phyloP scores from a whole-genome alignment of 2,797 vertebrate genomes.

The Myotis planiceps region DNA sequence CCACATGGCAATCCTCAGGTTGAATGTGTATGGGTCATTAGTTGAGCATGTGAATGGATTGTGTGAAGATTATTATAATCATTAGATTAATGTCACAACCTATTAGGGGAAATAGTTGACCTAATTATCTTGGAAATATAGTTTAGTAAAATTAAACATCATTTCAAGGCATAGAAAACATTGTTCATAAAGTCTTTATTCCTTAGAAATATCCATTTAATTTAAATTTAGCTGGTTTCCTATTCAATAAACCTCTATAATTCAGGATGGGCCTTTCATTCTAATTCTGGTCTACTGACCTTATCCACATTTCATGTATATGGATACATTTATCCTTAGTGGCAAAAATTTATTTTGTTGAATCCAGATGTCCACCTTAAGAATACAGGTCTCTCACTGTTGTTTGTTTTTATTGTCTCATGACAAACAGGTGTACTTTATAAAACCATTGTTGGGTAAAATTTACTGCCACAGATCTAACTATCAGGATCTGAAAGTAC shows the following conservation, averaged over 20 bases:
- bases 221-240: conserved; percentile 9
- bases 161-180: conserved; percentile 25
- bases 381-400: background rate
- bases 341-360: background rate
- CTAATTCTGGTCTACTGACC: background rate
- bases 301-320: background rate
- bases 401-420: background rate
- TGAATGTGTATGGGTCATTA: background rate
- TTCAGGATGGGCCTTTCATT: background rate
- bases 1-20: background rate
- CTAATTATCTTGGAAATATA: background rate
- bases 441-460: background rate
- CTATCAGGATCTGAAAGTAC: background rate
- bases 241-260: background rate
- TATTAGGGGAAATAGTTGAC: background rate
- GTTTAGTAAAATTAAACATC: background rate
- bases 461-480: background rate
- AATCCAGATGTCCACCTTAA: background rate
- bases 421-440: background rate
- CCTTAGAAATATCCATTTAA: background rate
- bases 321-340: background rate
- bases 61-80: background rate
- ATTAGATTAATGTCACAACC: background rate
- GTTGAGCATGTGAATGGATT: background rate
- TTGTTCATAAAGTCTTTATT: background rate